Percentiles rank a stretch among this genome's conserved stretches.
phyloP scores from a whole-genome alignment of 2,113 vertebrate genomes.

The Melanerpes aurifrons region DNA sequence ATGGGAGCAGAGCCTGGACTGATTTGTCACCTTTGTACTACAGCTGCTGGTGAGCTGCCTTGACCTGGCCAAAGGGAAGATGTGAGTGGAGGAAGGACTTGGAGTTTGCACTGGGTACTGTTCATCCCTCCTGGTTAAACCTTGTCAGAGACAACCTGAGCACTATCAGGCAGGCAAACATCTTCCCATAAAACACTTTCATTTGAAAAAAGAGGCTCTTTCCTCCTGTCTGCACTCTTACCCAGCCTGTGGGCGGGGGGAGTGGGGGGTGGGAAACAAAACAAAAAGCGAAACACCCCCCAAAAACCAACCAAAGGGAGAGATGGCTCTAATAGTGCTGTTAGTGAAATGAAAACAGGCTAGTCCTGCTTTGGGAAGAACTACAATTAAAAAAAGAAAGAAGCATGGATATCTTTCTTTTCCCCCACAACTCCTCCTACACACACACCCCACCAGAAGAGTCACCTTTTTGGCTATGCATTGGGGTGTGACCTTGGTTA shows the following conservation, averaged over 20 bases:
- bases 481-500: background rate
- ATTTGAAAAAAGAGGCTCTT: background rate
- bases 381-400: constrained; percentile 20
- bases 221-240: constrained; percentile 13
- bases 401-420: background rate
- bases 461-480: background rate
- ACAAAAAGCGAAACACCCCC: too few relatives aligned
- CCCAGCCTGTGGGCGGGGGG: background rate
- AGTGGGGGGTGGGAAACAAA: too few relatives aligned
- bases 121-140: background rate
- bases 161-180: background rate
- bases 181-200: constrained; percentile 19
- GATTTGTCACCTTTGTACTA: constrained; percentile 2
- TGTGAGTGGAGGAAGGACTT: background rate
- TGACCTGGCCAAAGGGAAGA: background rate
- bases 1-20: background rate
- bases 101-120: background rate
- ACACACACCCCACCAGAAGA: background rate
- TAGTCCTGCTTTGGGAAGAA: constrained; percentile 34
- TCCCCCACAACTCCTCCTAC: background rate
- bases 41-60: background rate
- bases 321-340: background rate
- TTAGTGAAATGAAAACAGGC: constrained; percentile 25
- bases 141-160: background rate
- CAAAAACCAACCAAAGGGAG: background rate